Evolutionary conservation across 2,113 vertebrate genomes (phyloP), one percentile per base, ranked within the genome.

Genomic region (Mobula birostris): DNA sequence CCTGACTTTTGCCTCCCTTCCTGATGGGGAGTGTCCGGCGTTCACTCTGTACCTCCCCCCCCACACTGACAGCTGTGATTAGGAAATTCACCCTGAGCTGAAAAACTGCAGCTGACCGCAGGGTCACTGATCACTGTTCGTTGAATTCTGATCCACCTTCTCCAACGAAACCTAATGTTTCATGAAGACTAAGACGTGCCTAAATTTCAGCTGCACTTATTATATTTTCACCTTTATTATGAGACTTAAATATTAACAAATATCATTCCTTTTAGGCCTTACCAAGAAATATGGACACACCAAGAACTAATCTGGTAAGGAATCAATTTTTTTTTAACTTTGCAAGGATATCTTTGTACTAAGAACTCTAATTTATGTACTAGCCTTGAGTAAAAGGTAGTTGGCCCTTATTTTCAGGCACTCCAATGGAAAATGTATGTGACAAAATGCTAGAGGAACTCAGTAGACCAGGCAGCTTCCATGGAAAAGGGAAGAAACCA

Each of bases 211-310:
- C 21, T 72, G 36, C 70, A 74, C 36, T 74, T 74, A 72, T 19
- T 27, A 36, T 72, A 17, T 15, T 32, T 32, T 66, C 61, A 66
- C 66, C 61, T 8, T n/a, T 66, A 32, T 90, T 90, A 6, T 19
- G 32, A 90, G n/a, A 68, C 21, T 12, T 68, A 90, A 90, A 90
- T 15, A 2, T 7, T 32, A 32, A 90, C 7, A 68, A 90, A 66
- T 93, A 1, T 74, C 24, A 56, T 93, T 93, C 70, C 24, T 93
- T 93, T 74, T 56, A 93, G 91, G 91, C 32, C 36, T 74, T 93
- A 2, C 91, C 91, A 74, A 74, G 70, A 40, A 48, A 72, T 56
- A 93, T 93, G 91, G 68, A 93, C 40, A 93, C 68, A 14, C 70
- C 68, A 74, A 74, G 40, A 32, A 93, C 74, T 74, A 74, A 93